These are phyloP conservation scores for Microctenopoma steveboyesi DNA, from an alignment of 2,797 vertebrate genomes.

Conservation along the genomic window DNA sequence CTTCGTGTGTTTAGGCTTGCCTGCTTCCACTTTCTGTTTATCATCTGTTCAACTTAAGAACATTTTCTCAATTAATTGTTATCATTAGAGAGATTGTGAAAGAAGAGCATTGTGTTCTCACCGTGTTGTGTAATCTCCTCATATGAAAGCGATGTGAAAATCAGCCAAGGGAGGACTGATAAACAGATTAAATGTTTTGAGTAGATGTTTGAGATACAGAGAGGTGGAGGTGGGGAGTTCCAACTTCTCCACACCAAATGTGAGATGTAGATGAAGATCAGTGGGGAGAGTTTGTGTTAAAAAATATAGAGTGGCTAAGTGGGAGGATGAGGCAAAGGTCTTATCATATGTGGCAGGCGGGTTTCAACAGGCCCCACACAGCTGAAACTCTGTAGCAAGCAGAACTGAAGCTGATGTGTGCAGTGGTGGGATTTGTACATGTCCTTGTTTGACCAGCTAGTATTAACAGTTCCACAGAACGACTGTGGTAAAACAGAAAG, in stretches of 20 bases:
- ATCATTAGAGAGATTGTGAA: conserved; percentile 30
- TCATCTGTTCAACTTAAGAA: conserved; percentile 10
- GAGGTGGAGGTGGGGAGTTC: conserved; percentile 5
- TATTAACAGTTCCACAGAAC: neutral
- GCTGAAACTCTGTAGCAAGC: conserved; percentile 8
- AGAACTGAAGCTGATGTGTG: conserved; percentile 1
- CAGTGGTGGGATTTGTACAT: neutral
- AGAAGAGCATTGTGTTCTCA: conserved; percentile 26
- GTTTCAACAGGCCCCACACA: conserved; percentile 50
- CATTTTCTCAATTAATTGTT: conserved; percentile 14
- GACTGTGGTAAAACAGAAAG: no score
- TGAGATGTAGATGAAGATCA: conserved; percentile 15
- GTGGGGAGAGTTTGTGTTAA: conserved; percentile 38
- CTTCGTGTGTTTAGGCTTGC: neutral
- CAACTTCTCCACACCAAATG: conserved; percentile 10
- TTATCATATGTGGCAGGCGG: conserved; percentile 63
- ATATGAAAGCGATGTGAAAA: conserved; percentile 24
- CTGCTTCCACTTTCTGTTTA: conserved; percentile 8
- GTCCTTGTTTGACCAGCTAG: neutral
- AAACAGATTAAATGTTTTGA: conserved; percentile 32
- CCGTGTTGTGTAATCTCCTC: conserved; percentile 26
- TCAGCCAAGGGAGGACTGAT: conserved; percentile 26
- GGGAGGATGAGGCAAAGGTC: conserved; percentile 55
- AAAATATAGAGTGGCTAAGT: conserved; percentile 40
- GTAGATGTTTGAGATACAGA: conserved; percentile 22